phyloP scores from a whole-genome alignment of 2,113 vertebrate genomes.

The Tachycineta bicolor region DNA sequence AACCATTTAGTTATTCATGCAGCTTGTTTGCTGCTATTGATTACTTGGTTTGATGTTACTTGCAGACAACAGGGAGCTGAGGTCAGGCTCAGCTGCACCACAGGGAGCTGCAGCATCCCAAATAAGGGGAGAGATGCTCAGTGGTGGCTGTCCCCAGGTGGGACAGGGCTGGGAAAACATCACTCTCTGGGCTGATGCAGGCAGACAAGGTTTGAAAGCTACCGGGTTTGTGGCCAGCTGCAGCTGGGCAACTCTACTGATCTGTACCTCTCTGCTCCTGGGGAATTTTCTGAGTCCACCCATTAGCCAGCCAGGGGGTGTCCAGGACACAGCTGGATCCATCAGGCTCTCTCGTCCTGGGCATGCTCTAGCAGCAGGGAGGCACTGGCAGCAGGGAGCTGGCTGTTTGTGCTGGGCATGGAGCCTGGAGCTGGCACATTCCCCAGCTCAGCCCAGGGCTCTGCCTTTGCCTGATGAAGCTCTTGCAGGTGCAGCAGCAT shows the following conservation, averaged over 20 bases:
- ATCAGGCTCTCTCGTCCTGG: not conserved
- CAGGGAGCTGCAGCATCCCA: not conserved
- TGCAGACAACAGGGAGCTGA: not conserved
- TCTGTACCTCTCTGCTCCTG: not conserved
- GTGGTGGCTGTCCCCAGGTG: not conserved
- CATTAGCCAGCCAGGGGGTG: rapidly evolving
- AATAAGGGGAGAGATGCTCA: not conserved
- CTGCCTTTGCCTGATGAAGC: not conserved
- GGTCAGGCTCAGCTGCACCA: not conserved
- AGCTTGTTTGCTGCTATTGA: not conserved
- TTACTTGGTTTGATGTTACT: not conserved
- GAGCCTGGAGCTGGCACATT: not conserved
- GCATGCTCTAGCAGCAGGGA: not conserved
- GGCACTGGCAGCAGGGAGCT: not conserved
- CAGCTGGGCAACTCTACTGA: rapidly evolving
- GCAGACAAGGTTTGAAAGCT: not conserved
- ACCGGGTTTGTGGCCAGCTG: not conserved
- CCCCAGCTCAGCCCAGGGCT: rapidly evolving
- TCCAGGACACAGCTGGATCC: not conserved
- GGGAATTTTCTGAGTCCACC: not conserved
- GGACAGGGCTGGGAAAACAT: not conserved
- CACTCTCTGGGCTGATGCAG: not conserved
- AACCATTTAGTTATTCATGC: not conserved
- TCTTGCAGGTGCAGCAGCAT: rapidly evolving
- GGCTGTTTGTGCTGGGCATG: not conserved